phyloP scores from a whole-genome alignment of 1,140 invertebrate species.

The Ganaspis sp. region DNA sequence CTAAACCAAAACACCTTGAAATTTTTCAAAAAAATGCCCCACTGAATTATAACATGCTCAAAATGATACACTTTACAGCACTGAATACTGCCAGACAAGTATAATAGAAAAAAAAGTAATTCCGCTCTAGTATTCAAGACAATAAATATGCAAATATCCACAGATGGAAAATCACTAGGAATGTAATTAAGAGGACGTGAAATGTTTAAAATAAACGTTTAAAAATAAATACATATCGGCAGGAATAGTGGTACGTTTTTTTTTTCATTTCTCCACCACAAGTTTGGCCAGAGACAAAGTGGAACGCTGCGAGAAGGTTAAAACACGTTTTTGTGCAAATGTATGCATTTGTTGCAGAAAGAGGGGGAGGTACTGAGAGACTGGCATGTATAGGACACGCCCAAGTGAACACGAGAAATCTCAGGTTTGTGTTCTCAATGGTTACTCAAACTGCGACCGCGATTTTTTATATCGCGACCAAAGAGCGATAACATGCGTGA shows the following conservation, averaged over 20 bases:
- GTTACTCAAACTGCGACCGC: conserved; percentile 4
- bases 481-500: too few relatives aligned
- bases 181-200: too few relatives aligned
- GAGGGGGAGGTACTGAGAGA: background rate
- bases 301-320: conserved; percentile 36
- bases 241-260: background rate
- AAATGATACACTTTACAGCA: too few relatives aligned
- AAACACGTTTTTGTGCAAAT: conserved; percentile 42
- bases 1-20: too few relatives aligned
- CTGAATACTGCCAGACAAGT: too few relatives aligned
- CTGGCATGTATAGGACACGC: conserved; percentile 21
- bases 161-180: too few relatives aligned
- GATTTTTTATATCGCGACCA: background rate
- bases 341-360: conserved; percentile 29
- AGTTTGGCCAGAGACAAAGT: conserved; percentile 1
- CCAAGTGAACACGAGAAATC: conserved; percentile 21
- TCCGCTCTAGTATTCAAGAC: too few relatives aligned
- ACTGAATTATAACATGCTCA: too few relatives aligned
- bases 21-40: too few relatives aligned
- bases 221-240: background rate
- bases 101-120: too few relatives aligned
- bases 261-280: background rate
- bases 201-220: too few relatives aligned
- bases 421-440: background rate
- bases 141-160: too few relatives aligned